Percentiles rank a stretch among this genome's conserved stretches.
Conservation (phyloP, 2,888 invertebrate genomes). For the Catocala nupta region DNA sequence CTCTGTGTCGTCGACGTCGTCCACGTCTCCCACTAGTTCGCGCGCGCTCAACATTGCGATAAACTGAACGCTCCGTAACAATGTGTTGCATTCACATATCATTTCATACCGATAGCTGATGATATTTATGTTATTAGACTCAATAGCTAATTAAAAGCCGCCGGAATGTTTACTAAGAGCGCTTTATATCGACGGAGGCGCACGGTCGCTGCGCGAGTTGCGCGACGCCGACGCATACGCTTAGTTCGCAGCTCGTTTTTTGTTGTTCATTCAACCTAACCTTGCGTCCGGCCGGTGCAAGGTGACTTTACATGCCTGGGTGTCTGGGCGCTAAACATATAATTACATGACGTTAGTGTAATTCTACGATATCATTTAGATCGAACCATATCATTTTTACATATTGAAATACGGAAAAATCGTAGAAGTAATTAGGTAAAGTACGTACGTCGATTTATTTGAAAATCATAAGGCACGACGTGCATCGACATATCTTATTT, state of each 20-base stretch:
- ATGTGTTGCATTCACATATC: conserved; percentile 64
- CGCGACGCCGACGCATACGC: conserved; percentile 67
- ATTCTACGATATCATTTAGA: conserved; percentile 77
- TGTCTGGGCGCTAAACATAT: conserved; percentile 83
- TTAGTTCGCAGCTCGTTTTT: conserved; percentile 75
- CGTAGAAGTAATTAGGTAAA: conserved; percentile 65
- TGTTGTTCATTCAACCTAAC: conserved; percentile 84
- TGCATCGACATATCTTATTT: conserved; percentile 57
- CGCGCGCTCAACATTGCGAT: conserved; percentile 28
- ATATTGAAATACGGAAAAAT: conserved; percentile 67
- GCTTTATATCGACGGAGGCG: conserved; percentile 32
- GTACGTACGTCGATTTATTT: conserved; percentile 48
- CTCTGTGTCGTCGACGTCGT: conserved; percentile 57
- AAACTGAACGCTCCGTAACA: conserved; percentile 26
- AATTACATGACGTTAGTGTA: conserved; percentile 81
- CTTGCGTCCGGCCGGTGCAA: conserved; percentile 78
- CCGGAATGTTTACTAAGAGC: conserved; percentile 26
- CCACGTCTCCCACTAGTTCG: conserved; percentile 46
- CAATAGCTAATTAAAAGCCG: conserved; percentile 48
- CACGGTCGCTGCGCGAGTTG: conserved; percentile 47
- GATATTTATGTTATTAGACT: conserved; percentile 55
- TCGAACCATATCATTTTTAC: conserved; percentile 82
- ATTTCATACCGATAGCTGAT: conserved; percentile 55
- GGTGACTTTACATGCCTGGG: conserved; percentile 85
- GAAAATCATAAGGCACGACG: conserved; percentile 43